Conservation (phyloP, 2,888 invertebrate genomes). For the Nephrotoma guestfalica region DNA sequence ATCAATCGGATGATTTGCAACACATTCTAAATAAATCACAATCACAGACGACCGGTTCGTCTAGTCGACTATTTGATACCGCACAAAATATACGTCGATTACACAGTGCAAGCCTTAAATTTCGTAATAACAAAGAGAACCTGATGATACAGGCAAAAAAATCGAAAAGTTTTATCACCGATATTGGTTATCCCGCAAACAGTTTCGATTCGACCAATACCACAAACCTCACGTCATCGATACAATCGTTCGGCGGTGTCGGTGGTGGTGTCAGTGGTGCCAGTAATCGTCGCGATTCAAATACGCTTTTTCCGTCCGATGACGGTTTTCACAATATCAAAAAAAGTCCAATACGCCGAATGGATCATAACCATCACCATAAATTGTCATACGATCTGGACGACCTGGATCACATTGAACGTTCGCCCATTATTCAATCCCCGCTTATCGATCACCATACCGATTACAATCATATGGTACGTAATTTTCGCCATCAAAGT, state of each 20-base stretch:
- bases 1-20: background rate
- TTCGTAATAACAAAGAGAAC: slow-evolving; percentile 30
- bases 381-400: slow-evolving; percentile 25
- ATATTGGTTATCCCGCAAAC: slow-evolving; percentile 12
- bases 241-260: slow-evolving; percentile 12
- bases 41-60: background rate
- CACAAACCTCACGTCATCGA: slow-evolving; percentile 21
- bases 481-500: background rate
- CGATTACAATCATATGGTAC: background rate
- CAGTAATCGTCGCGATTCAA: slow-evolving; percentile 25
- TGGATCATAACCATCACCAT: background rate
- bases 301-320: slow-evolving; percentile 19
- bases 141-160: slow-evolving; percentile 25
- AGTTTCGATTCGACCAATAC: slow-evolving; percentile 8
- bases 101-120: slow-evolving; percentile 30
- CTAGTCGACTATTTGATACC: slow-evolving; percentile 25
- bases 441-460: background rate
- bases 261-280: background rate
- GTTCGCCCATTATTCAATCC: background rate
- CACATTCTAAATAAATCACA: background rate
- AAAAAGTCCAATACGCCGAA: slow-evolving; percentile 22
- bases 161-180: slow-evolving; percentile 33
- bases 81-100: slow-evolving; percentile 26
- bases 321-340: slow-evolving; percentile 25
- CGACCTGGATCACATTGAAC: slow-evolving; percentile 18